Evolutionary conservation across 2,797 vertebrate species (phyloP), one percentile per base, ranked within the genome.

Genomic region (Tapera naevia): DNA sequence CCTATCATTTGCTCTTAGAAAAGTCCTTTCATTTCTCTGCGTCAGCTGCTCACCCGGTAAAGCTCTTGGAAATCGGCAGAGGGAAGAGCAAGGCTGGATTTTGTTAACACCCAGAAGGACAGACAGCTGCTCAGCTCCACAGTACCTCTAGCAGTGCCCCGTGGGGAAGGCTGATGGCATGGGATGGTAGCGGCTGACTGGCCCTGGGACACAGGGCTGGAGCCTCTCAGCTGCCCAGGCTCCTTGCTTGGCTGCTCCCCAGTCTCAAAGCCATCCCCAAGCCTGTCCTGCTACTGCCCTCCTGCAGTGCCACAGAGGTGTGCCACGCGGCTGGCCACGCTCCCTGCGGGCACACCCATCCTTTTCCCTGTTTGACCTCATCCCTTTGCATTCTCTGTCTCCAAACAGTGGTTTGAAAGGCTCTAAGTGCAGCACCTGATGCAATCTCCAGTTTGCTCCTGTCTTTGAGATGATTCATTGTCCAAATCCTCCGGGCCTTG

Each of bases 241-340:
- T 88, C 75, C 62, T 85, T 30, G 0, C 35, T 39, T 9, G 28
- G 65, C 81, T 41, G 51, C 23, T 93, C 27, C 35, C 22, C 60
- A 41, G 48, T 30, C 32, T 18, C 0, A 0, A 54, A 69, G 72
- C 85, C 69, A 67, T 56, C 51, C 79, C 35, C 46, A 17, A 61
- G 33, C 21, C 2, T 35, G 35, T 25, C 45, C 32, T 1, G 2
- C 61, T 13, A 51, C 58, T 18, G 70, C 39, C 3, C 2, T 39
- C 51, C 18, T 4, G 21, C 23, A 6, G 33, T 14, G 70, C 23
- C 21, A 15, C 39, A 1, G 9, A 66, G 86, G 46, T 58, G 78
- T 53, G 66, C 3, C 17, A 9, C 8, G 3, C 2, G 1, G 51
- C 65, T 5, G 6, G 43, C n/a, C 5, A 0, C 2, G 2, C 19